Evolutionary conservation across 2,113 vertebrate species (phyloP), one percentile per base, ranked within the genome.

Genomic region (Sarotherodon lohbergeri): DNA sequence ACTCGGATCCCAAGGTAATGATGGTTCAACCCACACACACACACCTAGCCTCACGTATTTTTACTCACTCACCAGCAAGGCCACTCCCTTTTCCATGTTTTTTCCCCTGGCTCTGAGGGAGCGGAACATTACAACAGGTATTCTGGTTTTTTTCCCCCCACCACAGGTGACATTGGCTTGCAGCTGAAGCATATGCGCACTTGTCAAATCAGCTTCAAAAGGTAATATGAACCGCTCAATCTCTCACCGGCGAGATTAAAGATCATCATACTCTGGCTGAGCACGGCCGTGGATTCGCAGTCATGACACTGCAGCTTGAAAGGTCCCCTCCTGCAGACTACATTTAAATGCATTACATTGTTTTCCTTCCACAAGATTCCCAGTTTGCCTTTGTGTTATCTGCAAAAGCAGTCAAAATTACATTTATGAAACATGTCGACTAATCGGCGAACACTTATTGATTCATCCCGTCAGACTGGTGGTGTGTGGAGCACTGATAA

Each of bases 131-230:
- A 57, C 27, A 59, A 80, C 81, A 66, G 66, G 54, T 79, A 10
- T 57, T 66, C 22, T 7, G 32, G 0, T 6, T 46, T 2, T 66
- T 57, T 27, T 46, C 22, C 8, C 7, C 10, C 14, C 7, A 16
- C 7, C 76, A 32, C 71, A 93, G 86, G 81, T 88, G 79, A 91
- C 68, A 61, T 16, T 19, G 83, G 68, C 90, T 82, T 36, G 56
- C 11, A 90, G 85, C 68, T 34, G 84, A 81, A 82, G 66, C 76
- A 27, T 29, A 84, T 8, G 10, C 4, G 32, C 84, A 52, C 89
- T 63, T 84, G 86, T 94, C 88, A 94, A 84, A 89, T 90, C 82
- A 82, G 88, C 92, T 92, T 91, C 86, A 93, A 90, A 93, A 93
- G 88, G 81, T 80, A 86, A 91, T 63, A 50, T 9, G 8, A 78